Conservation (phyloP, 1,140 invertebrate species). For the Agrilus planipennis region DNA sequence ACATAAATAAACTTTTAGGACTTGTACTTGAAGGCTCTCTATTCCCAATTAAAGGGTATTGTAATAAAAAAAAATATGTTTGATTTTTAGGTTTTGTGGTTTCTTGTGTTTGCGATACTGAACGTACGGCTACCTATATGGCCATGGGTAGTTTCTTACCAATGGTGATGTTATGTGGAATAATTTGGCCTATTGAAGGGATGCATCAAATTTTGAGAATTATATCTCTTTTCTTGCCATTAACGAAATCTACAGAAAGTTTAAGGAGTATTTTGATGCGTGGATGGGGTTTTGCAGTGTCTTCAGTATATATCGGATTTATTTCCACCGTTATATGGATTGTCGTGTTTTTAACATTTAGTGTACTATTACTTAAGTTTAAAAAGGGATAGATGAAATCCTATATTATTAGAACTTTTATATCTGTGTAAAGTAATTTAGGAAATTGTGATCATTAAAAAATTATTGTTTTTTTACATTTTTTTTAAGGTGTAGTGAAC, state of each 20-base stretch:
- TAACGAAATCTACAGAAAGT: constrained; percentile 89
- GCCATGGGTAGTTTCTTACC: constrained; percentile 89
- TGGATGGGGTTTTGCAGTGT: constrained; percentile 68
- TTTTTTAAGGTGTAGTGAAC: too few relatives aligned
- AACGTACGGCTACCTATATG: constrained; percentile 84
- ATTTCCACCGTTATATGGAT: constrained; percentile 78
- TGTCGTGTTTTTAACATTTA: constrained; percentile 62
- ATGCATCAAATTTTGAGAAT: constrained; percentile 71
- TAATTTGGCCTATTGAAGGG: constrained; percentile 74
- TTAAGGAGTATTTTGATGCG: constrained; percentile 76
- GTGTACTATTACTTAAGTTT: constrained; percentile 68
- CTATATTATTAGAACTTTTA: too few relatives aligned
- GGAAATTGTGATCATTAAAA: too few relatives aligned
- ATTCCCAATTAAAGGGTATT: too few relatives aligned
- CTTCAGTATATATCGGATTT: constrained; percentile 77
- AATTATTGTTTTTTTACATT: too few relatives aligned
- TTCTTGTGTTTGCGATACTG: constrained; percentile 74
- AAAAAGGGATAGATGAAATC: constrained; percentile 56
- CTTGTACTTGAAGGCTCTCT: too few relatives aligned
- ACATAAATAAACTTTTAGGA: too few relatives aligned
- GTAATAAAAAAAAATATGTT: too few relatives aligned
- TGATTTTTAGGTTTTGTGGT: constrained; percentile 66
- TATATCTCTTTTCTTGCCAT: constrained; percentile 68
- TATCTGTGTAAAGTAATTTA: too few relatives aligned
- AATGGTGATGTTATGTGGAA: constrained; percentile 78